Base-by-base conservation (phyloP, 2,888 invertebrate species). In the Cantharis flavilabris region DNA sequence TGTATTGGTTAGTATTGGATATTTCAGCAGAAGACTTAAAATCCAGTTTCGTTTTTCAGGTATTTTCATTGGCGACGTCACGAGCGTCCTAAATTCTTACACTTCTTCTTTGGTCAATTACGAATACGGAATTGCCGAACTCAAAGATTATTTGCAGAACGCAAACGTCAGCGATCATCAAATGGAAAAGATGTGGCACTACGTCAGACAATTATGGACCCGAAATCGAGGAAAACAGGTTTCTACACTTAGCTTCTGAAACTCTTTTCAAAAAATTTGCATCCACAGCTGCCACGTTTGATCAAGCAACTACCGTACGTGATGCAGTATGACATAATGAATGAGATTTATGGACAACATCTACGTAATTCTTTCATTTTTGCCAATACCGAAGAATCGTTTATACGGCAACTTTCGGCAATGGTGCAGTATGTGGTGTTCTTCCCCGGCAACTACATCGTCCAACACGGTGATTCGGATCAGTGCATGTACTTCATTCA, bases 401-500 rank as follows among this genome's bases (percentile, higher is more conserved):
- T 91, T 77, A 86, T 88, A 75, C 84, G 90, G 72, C 91, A 91
- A 89, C 82, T 91, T 3, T 87, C 87, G 0, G 88, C 89, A 87
- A 89, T 90, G 88, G 86, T 91, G 84, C 88, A 88, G 20, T 90
- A 89, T 75, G 89, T 89, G 16, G 89, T 91, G 0, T 91, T 90
- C 83, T 91, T 91, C 80, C 89, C 90, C 3, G 90, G 90, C 3
- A 90, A 91, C 83, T 91, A 91, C 75, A 91, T 91, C 10, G 90
- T 91, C 10, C 90, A 91, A 80, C 88, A 89, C 62, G 91, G 91
- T 1, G 91, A 91, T 81, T 89, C 90, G 0, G 90, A 91, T 81
- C 90, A 90, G 78, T 89, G 90, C 75, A 90, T 91, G 85, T 91
- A 91, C 81, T 91, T 91, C 76, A 90, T 91, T 84, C 90, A 91